These are phyloP conservation scores for Lagocephalus sceleratus DNA, from an alignment of 2,797 vertebrate species.

Conservation along the genomic window DNA sequence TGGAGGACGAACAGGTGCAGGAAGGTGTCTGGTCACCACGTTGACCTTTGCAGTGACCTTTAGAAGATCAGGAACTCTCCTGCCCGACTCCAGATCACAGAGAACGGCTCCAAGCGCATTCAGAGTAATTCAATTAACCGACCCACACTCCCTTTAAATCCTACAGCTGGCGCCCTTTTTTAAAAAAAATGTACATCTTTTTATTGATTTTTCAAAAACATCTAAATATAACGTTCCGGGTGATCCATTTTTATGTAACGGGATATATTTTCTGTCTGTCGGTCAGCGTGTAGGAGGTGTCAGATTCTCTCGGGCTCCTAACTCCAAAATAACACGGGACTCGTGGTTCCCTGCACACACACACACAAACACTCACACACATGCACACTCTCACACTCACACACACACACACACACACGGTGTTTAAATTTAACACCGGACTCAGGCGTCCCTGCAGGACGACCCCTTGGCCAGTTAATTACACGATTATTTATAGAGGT, in stretches of 20 bases:
- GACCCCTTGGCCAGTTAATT: neutral
- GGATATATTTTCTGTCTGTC: slow-evolving; percentile 4
- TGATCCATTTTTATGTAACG: too few relatives aligned
- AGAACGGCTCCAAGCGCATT: too few relatives aligned
- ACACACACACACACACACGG: slow-evolving; percentile 8
- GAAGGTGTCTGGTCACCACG: slow-evolving; percentile 31
- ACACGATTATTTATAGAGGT: slow-evolving; percentile 4
- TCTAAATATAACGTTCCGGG: too few relatives aligned
- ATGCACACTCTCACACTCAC: slow-evolving; percentile 17
- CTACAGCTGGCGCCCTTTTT: neutral
- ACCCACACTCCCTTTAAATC: neutral
- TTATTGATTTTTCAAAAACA: too few relatives aligned
- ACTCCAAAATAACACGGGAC: slow-evolving; percentile 60
- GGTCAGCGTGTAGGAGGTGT: slow-evolving; percentile 21
- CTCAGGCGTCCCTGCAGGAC: slow-evolving; percentile 13
- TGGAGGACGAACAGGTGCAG: slow-evolving; percentile 43
- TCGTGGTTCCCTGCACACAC: slow-evolving; percentile 11
- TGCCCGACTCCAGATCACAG: slow-evolving; percentile 8
- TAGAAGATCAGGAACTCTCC: slow-evolving; percentile 17
- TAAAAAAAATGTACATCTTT: too few relatives aligned
- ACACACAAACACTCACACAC: slow-evolving; percentile 21
- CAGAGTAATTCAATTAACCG: too few relatives aligned
- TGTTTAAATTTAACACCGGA: slow-evolving; percentile 42
- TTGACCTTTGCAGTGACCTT: slow-evolving; percentile 57
- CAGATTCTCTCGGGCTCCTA: slow-evolving; percentile 39